Conservation (phyloP, 1,140 invertebrate genomes). For the Bombyx mandarina region DNA sequence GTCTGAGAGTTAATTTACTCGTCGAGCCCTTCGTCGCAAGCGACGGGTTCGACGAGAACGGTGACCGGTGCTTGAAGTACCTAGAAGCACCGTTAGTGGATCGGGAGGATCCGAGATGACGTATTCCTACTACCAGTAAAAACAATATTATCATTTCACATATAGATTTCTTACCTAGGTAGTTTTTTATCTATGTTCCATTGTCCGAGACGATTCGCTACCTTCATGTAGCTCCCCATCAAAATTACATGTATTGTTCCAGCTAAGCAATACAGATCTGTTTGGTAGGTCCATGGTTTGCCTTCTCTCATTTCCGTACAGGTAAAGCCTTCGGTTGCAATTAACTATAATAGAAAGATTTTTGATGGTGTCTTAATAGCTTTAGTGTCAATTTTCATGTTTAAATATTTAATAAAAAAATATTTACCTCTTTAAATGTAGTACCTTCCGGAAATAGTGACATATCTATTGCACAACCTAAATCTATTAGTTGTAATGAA, state of each 20-base stretch:
- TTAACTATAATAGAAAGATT: conserved; percentile 60
- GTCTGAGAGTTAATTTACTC: too few species aligned
- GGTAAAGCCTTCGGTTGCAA: conserved; percentile 82
- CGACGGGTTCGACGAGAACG: too few species aligned
- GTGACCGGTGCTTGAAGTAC: too few species aligned
- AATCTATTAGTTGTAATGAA: conserved; percentile 87
- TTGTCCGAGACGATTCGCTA: conserved; percentile 75
- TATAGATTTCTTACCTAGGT: conserved; percentile 69
- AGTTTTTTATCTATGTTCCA: conserved; percentile 79
- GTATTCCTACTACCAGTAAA: too few species aligned
- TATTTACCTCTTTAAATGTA: conserved; percentile 78
- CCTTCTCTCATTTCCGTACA: conserved; percentile 91
- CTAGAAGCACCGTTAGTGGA: too few species aligned
- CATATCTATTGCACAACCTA: conserved; percentile 93
- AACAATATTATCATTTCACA: too few species aligned
- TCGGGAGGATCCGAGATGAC: too few species aligned
- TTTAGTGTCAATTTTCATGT: too few species aligned
- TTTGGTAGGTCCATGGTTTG: conserved; percentile 93
- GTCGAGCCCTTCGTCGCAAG: too few species aligned
- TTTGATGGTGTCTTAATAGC: background rate
- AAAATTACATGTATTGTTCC: conserved; percentile 88
- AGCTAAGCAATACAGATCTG: conserved; percentile 90
- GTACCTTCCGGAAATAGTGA: conserved; percentile 82
- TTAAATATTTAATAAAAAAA: conserved; percentile 1
- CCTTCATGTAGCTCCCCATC: conserved; percentile 91